A percentile compares a stretch with the other conserved stretches of the same genome.
phyloP scores from a whole-genome alignment of 2,888 invertebrate species.

The Cerceris ruficornis region DNA sequence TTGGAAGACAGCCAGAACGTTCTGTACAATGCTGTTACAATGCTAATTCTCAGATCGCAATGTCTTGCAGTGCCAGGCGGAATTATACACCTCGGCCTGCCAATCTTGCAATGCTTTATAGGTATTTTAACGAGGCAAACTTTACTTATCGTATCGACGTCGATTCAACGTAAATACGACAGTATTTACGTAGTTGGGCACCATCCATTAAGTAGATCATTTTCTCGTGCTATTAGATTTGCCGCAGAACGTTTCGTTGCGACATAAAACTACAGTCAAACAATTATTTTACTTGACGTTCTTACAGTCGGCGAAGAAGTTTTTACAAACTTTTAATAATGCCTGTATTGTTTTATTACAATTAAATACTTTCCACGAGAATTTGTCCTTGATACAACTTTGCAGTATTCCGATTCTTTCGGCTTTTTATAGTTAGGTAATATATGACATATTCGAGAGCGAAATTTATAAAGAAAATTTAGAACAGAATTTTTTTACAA shows the following conservation, averaged over 20 bases:
- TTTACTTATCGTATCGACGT: slow-evolving; percentile 40
- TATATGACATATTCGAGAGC: too few species aligned
- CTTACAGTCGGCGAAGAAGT: too few species aligned
- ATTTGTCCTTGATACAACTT: too few species aligned
- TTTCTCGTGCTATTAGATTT: background rate
- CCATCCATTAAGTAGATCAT: background rate
- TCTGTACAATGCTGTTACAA: slow-evolving; percentile 52
- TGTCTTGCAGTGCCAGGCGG: slow-evolving; percentile 51
- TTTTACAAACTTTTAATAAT: too few species aligned
- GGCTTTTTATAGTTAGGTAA: too few species aligned
- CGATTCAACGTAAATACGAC: slow-evolving; percentile 39
- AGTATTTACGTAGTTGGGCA: slow-evolving; percentile 46
- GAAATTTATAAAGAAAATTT: too few species aligned
- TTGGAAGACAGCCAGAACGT: slow-evolving; percentile 50
- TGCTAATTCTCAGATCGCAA: slow-evolving; percentile 59
- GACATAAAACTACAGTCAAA: too few species aligned
- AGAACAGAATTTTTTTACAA: too few species aligned
- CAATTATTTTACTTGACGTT: too few species aligned
- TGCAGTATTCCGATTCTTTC: too few species aligned
- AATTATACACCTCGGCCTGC: slow-evolving; percentile 48
- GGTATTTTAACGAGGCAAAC: slow-evolving; percentile 18
- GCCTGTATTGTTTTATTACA: too few species aligned
- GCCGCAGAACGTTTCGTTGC: background rate
- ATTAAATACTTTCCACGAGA: too few species aligned
- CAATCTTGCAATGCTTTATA: slow-evolving; percentile 43